Base-by-base conservation (phyloP, 2,113 vertebrate genomes). In the Scomber colias region DNA sequence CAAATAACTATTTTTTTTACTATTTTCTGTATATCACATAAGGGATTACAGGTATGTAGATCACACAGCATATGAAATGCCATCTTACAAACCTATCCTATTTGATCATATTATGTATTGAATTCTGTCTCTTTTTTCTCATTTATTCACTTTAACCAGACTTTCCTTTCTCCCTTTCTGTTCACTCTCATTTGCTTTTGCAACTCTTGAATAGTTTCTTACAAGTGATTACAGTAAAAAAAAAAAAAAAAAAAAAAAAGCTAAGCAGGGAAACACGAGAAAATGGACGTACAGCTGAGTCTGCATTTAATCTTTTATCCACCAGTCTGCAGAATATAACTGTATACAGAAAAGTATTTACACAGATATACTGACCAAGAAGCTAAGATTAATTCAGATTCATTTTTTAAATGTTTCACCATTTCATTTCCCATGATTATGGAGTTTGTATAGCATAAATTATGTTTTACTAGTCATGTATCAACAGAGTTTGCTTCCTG, bases 381-480 rank as follows among this genome's bases (percentile, higher is more conserved):
- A 15, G 16, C 61, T 16, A 2, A 50, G 72, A 54, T 59, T 16
- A 3, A 5, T 9, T 54, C 2, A 54, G 51, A 69, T 24, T 50
- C n/a, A 55, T 70, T 75, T 79, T 49, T 45, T 4, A 24, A 55
- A 30, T 46, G 35, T 54, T 54, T 10, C 45, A 16, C 10, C 19
- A 46, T 44, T 60, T 35, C 24, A 59, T 30, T 45, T 4, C 44
- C 1, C 4, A 51, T 51, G 21, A 45, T 48, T 1, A 1, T 15
- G 7, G 40, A n/a, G 17, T 61, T 56, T 50, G 27, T 44, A 44
- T 46, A 57, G 24, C 12, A 62, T 51, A 16, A 66, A 72, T 40
- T 67, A 54, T 57, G 31, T 27, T 55, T 62, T 13, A 60, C 44
- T 45, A 48, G 46, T 21, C 12, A 17, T 67, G 44, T 62, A 45